Conservation (phyloP, 2,797 vertebrate genomes). For the Sternotherus odoratus region DNA sequence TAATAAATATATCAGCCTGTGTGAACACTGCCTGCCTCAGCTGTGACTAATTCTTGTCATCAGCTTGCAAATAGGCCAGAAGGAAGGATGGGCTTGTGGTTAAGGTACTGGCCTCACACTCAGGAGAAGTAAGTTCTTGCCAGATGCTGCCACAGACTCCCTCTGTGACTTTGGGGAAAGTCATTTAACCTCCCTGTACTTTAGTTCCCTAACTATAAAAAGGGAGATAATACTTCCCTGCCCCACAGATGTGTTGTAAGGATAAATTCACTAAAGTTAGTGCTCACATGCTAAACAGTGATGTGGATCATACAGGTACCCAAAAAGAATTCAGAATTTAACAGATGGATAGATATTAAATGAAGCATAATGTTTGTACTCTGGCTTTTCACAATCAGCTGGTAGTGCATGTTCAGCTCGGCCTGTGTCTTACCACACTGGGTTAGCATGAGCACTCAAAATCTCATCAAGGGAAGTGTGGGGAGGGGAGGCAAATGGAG, state of each 20-base stretch:
- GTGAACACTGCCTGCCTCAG: neutral
- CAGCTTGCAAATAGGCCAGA: neutral
- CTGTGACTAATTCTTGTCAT: neutral
- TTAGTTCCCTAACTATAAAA: neutral
- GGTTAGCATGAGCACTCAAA: conserved; percentile 4
- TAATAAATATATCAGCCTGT: neutral
- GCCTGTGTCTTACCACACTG: neutral
- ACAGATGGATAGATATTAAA: neutral
- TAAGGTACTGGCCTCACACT: neutral
- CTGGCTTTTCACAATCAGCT: neutral
- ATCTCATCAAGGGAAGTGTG: neutral
- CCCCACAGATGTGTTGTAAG: neutral
- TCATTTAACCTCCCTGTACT: neutral
- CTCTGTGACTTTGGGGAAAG: neutral
- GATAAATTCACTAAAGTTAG: neutral
- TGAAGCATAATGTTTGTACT: neutral
- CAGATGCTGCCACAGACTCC: neutral
- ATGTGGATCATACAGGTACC: neutral
- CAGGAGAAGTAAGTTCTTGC: neutral
- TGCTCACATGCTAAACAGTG: neutral
- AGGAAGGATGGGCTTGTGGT: neutral
- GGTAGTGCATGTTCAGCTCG: neutral
- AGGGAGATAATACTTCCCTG: neutral
- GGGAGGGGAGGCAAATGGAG: neutral
- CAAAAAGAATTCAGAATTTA: neutral